Conservation (phyloP, 2,888 invertebrate genomes). For the Lithophane leautieri region DNA sequence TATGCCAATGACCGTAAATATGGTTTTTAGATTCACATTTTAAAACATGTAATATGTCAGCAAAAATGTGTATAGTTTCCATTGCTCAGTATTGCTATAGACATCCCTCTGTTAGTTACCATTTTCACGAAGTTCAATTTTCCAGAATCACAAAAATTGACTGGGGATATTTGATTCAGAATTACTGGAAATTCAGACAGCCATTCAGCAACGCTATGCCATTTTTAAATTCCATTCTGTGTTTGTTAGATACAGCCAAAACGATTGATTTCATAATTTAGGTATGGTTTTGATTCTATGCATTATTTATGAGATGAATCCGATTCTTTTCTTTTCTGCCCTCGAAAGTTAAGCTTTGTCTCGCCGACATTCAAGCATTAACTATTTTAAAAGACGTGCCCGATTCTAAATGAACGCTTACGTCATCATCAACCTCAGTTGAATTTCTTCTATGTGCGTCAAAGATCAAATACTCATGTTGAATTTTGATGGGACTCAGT, state of each 20-base stretch:
- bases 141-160: background rate
- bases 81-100: background rate
- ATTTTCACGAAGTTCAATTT: background rate
- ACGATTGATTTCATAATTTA: background rate
- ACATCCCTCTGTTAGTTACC: background rate
- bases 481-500: slow-evolving; percentile 84
- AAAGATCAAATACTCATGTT: slow-evolving; percentile 84
- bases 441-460: slow-evolving; percentile 80
- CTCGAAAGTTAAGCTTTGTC: background rate
- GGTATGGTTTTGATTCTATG: background rate
- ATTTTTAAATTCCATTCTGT: background rate
- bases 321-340: background rate
- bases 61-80: background rate
- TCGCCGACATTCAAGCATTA: slow-evolving; percentile 42
- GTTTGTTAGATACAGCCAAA: background rate
- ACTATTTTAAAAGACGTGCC: slow-evolving; percentile 73
- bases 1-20: background rate
- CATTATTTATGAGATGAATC: background rate
- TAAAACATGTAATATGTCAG: background rate
- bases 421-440: slow-evolving; percentile 75
- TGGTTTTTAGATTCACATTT: background rate
- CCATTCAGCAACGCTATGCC: background rate
- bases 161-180: background rate
- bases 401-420: slow-evolving; percentile 74
- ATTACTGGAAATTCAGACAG: background rate